A percentile compares a stretch with the other conserved stretches of the same genome.
Conservation (phyloP, 2,113 vertebrate genomes). For the Bombycilla garrulus region DNA sequence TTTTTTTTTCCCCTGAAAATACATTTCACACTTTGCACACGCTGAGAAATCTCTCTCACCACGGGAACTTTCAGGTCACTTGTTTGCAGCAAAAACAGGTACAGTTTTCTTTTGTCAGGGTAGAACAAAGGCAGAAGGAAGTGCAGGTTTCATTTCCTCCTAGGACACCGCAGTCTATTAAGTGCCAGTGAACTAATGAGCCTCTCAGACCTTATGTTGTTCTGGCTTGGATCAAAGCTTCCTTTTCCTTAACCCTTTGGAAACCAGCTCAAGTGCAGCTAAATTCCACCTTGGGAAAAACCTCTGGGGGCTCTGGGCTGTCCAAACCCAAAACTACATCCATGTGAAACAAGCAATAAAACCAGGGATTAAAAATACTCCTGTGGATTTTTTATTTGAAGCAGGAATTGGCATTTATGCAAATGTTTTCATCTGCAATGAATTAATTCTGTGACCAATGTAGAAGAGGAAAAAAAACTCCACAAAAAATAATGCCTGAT, state of each 20-base stretch:
- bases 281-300: background rate
- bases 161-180: constrained; percentile 63
- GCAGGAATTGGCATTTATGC: background rate
- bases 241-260: constrained; percentile 48
- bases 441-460: background rate
- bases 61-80: constrained; percentile 57
- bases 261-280: background rate
- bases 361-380: background rate
- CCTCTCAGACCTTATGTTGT: constrained; percentile 79
- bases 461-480: background rate
- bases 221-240: constrained; percentile 68
- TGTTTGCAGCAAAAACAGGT: constrained; percentile 67
- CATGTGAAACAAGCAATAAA: background rate
- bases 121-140: constrained; percentile 75
- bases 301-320: background rate
- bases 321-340: background rate
- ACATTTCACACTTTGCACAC: constrained; percentile 59
- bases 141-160: constrained; percentile 75
- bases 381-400: constrained; percentile 7
- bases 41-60: constrained; percentile 50
- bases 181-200: constrained; percentile 81
- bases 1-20: background rate
- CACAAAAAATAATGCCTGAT: background rate
- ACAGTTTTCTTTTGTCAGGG: constrained; percentile 76
- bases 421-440: background rate